Evolutionary conservation across 2,797 vertebrate species (phyloP).

Genomic region (Dendrocincla tyrannina): DNA sequence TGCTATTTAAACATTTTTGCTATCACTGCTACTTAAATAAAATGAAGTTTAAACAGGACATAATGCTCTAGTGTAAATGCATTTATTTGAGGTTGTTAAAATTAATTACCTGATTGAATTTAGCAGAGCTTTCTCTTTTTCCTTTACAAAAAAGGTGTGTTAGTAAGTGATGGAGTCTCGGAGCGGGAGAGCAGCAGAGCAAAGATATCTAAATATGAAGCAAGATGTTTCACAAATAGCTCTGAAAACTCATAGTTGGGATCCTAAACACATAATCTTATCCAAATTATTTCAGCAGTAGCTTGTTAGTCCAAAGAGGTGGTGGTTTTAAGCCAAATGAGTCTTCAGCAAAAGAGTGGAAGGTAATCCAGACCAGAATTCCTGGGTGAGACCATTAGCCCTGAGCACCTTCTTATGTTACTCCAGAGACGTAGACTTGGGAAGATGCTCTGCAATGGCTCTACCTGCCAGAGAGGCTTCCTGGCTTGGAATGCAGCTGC

Average conservation of each 20-base stretch:
- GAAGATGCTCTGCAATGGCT: not conserved
- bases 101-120: not conserved
- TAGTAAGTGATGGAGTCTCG: not conserved
- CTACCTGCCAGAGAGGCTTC: not conserved
- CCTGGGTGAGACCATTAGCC: not conserved
- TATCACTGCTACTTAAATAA: not conserved
- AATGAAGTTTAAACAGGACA: not conserved
- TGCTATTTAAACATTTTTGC: not conserved
- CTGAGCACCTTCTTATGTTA: not conserved
- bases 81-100: not conserved
- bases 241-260: not conserved
- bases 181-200: not conserved
- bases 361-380: not conserved
- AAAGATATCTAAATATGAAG: not conserved
- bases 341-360: not conserved
- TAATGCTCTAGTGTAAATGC: not conserved
- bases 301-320: not conserved
- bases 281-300: not conserved
- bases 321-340: not conserved
- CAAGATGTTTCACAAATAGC: not conserved
- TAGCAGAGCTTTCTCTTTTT: not conserved
- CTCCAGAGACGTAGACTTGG: not conserved
- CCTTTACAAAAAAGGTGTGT: rapidly evolving
- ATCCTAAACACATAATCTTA: not conserved
- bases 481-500: not conserved